phyloP scores from a whole-genome alignment of 2,797 vertebrate species.

The Aeoliscus strigatus region DNA sequence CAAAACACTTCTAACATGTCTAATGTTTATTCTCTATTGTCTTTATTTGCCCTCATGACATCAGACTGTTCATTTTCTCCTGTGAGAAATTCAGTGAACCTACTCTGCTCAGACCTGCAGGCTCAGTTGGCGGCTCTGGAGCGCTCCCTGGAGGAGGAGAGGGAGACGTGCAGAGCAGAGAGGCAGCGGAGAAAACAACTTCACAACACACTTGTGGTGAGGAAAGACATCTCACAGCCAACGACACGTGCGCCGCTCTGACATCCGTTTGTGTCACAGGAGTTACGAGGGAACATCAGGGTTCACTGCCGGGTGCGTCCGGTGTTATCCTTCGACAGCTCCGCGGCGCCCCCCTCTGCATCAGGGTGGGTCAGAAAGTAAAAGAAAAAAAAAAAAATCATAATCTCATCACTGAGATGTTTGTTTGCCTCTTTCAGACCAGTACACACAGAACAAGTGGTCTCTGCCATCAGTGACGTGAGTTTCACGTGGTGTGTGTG shows the following conservation, averaged over 20 bases:
- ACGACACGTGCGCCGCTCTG: no score
- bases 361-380: slow-evolving; percentile 60
- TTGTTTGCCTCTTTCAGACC: slow-evolving; percentile 48
- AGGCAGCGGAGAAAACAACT: slow-evolving; percentile 72
- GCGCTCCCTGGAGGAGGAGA: slow-evolving; percentile 70
- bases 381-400: background rate
- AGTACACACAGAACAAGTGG: slow-evolving; percentile 63
- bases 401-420: background rate
- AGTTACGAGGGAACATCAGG: slow-evolving; percentile 81
- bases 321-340: slow-evolving; percentile 68
- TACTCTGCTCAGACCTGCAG: slow-evolving; percentile 67
- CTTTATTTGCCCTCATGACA: no score
- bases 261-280: slow-evolving; percentile 58
- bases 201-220: slow-evolving; percentile 78
- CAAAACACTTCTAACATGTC: no score
- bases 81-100: no score
- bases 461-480: slow-evolving; percentile 76
- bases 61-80: no score
- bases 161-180: slow-evolving; percentile 66
- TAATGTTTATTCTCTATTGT: no score
- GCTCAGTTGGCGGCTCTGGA: slow-evolving; percentile 62
- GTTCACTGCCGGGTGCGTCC: slow-evolving; percentile 84
- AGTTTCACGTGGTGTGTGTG: slow-evolving; percentile 40
- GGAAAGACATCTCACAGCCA: slow-evolving; percentile 21
- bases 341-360: slow-evolving; percentile 14